Percentiles rank a stretch among this genome's conserved stretches.
These are phyloP conservation scores for Neopipo cinnamomea DNA, from an alignment of 2,113 vertebrate genomes.

Conservation along the genomic window DNA sequence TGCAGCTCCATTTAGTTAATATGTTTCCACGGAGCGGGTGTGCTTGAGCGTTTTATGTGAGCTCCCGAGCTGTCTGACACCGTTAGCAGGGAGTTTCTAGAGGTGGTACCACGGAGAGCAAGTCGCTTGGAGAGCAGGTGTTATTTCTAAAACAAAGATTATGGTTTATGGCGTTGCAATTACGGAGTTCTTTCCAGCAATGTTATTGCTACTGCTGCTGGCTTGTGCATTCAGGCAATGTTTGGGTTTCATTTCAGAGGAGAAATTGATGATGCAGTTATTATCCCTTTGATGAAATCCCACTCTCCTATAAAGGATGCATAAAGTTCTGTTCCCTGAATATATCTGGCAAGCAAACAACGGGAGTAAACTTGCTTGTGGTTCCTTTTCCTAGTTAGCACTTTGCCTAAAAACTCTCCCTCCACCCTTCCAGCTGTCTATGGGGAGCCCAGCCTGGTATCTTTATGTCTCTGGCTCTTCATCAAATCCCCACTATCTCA, in stretches of 20 bases:
- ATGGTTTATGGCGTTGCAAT: conserved; percentile 39
- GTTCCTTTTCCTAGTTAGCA: neutral
- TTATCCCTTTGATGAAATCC: conserved; percentile 44
- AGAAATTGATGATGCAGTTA: conserved; percentile 52
- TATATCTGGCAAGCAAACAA: neutral
- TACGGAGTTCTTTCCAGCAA: conserved; percentile 12
- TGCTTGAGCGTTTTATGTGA: conserved; percentile 5
- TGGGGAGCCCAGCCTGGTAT: neutral
- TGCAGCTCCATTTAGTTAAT: conserved; percentile 48
- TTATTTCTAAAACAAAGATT: conserved; percentile 60
- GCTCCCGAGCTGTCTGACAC: neutral
- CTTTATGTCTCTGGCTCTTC: neutral
- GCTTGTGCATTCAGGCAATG: conserved; percentile 15
- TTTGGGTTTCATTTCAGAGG: conserved; percentile 46
- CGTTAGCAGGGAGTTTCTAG: neutral
- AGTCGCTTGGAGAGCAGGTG: conserved; percentile 51
- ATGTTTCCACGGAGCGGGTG: neutral
- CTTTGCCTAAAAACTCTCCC: neutral
- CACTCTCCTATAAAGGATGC: neutral
- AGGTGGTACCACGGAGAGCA: neutral
- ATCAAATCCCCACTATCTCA: neutral
- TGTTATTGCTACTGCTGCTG: conserved; percentile 15
- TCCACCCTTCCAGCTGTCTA: neutral
- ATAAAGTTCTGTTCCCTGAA: conserved; percentile 16
- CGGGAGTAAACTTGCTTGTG: neutral